These are phyloP conservation scores for Nannobrachium achirus DNA, from an alignment of 2,113 vertebrate species.

Conservation along the genomic window DNA sequence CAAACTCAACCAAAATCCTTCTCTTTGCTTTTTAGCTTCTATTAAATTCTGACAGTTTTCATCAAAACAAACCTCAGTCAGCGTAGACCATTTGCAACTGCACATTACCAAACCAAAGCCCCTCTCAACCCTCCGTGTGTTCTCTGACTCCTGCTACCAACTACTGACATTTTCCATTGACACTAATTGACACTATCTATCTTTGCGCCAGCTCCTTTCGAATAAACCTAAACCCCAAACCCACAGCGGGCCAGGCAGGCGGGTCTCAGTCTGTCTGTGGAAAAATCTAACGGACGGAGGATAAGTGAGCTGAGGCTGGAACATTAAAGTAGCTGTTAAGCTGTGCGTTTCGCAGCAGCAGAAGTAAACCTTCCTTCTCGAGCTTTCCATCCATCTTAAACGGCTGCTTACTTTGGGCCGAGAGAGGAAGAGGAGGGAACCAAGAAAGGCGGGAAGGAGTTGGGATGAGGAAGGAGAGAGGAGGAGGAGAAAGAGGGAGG, in stretches of 20 bases:
- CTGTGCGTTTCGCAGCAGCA: not conserved
- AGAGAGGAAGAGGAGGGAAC: not conserved
- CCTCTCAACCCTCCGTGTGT: not conserved
- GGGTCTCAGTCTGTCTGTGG: conserved; percentile 21
- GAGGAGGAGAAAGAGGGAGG: not conserved
- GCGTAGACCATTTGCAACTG: no score
- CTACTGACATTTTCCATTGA: conserved; percentile 43
- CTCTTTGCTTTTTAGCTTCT: no score
- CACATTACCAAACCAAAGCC: no score
- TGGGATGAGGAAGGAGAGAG: conserved; percentile 9
- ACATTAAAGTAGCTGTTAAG: conserved; percentile 49
- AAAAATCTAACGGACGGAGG: conserved; percentile 31
- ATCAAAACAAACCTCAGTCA: no score
- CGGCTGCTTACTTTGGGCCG: conserved; percentile 53
- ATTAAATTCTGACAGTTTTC: no score
- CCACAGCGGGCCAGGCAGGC: not conserved
- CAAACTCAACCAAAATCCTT: no score
- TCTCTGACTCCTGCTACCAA: conserved; percentile 5
- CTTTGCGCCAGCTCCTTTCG: conserved; percentile 9
- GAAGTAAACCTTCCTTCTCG: conserved; percentile 19
- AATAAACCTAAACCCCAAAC: conserved; percentile 27
- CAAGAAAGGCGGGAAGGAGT: not conserved
- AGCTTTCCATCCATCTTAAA: conserved; percentile 43
- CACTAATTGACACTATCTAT: conserved; percentile 27
- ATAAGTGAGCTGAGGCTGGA: conserved; percentile 36